These are phyloP conservation scores for Timema podura DNA, from an alignment of 2,888 invertebrate species.

Conservation along the genomic window DNA sequence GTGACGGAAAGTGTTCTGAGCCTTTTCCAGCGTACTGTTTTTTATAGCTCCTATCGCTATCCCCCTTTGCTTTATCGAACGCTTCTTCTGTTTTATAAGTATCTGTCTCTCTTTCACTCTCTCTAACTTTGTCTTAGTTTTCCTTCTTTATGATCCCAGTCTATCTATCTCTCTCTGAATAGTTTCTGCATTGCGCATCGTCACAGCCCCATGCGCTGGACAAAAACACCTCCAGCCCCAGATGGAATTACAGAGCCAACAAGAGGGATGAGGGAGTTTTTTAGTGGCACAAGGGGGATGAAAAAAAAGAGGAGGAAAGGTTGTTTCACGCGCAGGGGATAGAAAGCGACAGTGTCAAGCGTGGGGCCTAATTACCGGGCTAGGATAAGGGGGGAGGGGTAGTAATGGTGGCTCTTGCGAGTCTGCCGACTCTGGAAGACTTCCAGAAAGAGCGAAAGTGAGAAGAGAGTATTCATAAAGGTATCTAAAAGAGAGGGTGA, in stretches of 20 bases:
- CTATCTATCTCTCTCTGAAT: no score
- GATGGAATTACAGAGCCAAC: conserved; percentile 13
- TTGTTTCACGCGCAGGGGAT: conserved; percentile 17
- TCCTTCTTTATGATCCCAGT: no score
- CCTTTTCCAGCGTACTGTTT: no score
- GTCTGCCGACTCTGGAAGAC: background rate
- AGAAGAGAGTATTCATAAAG: background rate
- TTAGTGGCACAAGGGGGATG: no score
- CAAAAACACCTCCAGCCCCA: conserved; percentile 13
- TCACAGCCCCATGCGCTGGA: background rate
- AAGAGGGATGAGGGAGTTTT: background rate
- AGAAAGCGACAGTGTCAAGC: conserved; percentile 30
- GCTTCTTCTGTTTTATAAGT: no score
- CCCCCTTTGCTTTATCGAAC: no score
- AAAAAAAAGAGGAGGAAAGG: background rate
- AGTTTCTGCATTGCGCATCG: background rate
- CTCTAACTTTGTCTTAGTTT: no score
- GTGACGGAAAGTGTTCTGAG: no score
- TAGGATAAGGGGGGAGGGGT: conserved; percentile 18
- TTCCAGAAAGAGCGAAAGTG: background rate
- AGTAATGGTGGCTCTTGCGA: conserved; percentile 20
- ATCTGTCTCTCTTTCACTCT: no score
- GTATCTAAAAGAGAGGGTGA: no score
- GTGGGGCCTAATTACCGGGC: conserved; percentile 29
- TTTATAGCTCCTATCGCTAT: no score